Evolutionary conservation across 2,888 invertebrate species (phyloP).

Genomic region (Esperia sulphurella): DNA sequence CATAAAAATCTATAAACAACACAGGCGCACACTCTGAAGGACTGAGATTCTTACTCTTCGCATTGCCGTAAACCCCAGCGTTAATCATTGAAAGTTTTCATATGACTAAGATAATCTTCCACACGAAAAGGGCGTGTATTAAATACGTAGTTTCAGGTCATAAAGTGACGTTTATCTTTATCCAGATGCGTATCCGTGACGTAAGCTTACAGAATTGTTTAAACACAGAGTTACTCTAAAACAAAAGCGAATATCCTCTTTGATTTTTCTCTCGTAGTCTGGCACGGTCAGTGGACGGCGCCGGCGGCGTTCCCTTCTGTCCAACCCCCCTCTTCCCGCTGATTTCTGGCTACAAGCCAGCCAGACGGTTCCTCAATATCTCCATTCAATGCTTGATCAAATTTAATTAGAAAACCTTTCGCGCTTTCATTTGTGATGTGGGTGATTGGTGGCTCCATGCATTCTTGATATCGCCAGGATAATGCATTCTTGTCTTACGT

Average conservation of each 20-base stretch:
- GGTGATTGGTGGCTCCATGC: not conserved
- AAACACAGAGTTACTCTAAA: constrained; percentile 7
- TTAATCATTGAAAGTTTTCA: too few species aligned
- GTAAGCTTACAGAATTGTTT: constrained; percentile 8
- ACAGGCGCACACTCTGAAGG: too few species aligned
- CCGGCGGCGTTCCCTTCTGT: constrained; percentile 37
- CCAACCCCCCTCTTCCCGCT: constrained; percentile 20
- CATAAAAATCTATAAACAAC: too few species aligned
- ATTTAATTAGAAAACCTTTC: not conserved
- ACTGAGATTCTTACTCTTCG: too few species aligned
- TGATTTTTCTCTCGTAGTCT: constrained; percentile 8
- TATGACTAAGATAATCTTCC: too few species aligned
- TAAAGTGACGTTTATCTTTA: not conserved
- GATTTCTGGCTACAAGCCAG: constrained; percentile 36
- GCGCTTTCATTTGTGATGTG: not conserved
- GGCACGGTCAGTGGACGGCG: constrained; percentile 21
- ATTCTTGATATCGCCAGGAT: not conserved
- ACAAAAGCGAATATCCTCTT: not conserved
- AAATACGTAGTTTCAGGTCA: too few species aligned
- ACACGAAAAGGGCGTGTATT: too few species aligned
- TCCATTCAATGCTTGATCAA: constrained; percentile 23
- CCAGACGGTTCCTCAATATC: constrained; percentile 25
- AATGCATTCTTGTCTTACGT: too few species aligned
- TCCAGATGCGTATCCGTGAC: not conserved
- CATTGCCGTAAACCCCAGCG: too few species aligned